Percentiles rank a stretch among this genome's conserved stretches.
These are phyloP conservation scores for Falco cherrug DNA, from an alignment of 2,797 vertebrate species.

Conservation along the genomic window DNA sequence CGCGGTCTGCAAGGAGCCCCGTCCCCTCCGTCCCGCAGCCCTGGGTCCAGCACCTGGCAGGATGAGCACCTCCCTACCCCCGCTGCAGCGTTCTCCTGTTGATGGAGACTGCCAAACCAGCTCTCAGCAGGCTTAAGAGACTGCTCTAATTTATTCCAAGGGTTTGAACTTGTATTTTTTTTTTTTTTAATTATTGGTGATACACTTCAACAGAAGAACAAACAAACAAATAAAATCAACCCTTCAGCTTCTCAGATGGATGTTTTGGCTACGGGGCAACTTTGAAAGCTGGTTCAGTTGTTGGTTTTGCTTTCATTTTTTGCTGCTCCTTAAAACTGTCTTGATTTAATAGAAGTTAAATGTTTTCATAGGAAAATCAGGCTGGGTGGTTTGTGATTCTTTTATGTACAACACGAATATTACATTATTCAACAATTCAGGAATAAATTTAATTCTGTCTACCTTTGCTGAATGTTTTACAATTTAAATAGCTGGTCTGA, in stretches of 20 bases:
- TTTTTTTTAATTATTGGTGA: conserved; percentile 36
- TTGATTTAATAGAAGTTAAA: conserved; percentile 69
- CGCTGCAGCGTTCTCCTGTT: fast-evolving
- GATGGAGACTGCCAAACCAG: not conserved
- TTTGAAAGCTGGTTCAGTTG: conserved; percentile 38
- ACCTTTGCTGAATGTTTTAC: not conserved
- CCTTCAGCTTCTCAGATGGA: conserved; percentile 27
- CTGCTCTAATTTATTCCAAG: not conserved
- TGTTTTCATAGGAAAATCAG: conserved; percentile 61
- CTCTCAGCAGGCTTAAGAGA: not conserved
- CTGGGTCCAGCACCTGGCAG: not conserved
- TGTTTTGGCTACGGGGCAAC: conserved; percentile 56
- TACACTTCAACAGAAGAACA: conserved; percentile 34
- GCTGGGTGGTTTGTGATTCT: conserved; percentile 52
- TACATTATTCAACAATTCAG: conserved; percentile 60
- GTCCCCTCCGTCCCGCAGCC: not conserved
- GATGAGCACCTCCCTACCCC: fast-evolving
- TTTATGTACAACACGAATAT: conserved; percentile 48
- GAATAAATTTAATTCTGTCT: conserved; percentile 37
- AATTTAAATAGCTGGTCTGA: not conserved
- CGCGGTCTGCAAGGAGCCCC: fast-evolving
- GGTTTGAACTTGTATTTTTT: not conserved
- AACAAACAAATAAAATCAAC: conserved; percentile 52
- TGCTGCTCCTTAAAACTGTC: conserved; percentile 47
- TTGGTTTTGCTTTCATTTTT: conserved; percentile 23